These are phyloP conservation scores for Tarsius wallacei DNA, from an alignment of 2,797 vertebrate genomes.

Conservation along the genomic window DNA sequence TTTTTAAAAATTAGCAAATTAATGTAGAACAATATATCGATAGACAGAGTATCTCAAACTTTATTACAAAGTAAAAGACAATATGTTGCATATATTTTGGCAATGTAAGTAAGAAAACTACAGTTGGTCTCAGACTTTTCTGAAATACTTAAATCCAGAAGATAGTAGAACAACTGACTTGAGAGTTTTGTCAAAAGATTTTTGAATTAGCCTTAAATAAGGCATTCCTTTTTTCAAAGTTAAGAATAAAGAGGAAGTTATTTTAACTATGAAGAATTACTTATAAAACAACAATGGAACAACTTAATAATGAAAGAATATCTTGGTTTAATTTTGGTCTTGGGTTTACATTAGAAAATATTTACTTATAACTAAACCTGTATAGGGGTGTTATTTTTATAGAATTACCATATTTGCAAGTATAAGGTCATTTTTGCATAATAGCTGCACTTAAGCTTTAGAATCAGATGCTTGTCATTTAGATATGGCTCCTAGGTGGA, in stretches of 20 bases:
- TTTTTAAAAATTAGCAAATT: background rate
- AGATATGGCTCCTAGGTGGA: conserved; percentile 73
- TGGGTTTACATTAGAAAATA: conserved; percentile 83
- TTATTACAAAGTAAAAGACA: background rate
- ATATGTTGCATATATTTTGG: background rate
- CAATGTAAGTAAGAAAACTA: background rate
- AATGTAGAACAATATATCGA: background rate
- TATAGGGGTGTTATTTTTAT: conserved; percentile 83
- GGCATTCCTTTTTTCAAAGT: background rate
- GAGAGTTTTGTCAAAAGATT: background rate
- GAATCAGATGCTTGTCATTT: conserved; percentile 79
- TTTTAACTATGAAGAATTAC: background rate
- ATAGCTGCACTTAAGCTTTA: conserved; percentile 76
- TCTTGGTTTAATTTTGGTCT: conserved; percentile 67
- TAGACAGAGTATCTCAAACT: background rate
- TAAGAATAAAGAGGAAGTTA: background rate
- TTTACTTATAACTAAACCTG: conserved; percentile 85
- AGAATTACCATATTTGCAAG: conserved; percentile 84
- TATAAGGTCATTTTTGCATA: conserved; percentile 86
- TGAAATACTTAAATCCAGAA: conserved; percentile 56
- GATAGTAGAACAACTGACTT: background rate
- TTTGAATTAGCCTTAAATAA: background rate
- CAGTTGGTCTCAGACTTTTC: conserved; percentile 50
- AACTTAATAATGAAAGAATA: conserved; percentile 63
- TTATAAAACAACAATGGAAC: background rate